Percentiles rank a stretch among this genome's conserved stretches.
phyloP scores from a whole-genome alignment of 2,888 invertebrate species.

The Malacosoma neustria region DNA sequence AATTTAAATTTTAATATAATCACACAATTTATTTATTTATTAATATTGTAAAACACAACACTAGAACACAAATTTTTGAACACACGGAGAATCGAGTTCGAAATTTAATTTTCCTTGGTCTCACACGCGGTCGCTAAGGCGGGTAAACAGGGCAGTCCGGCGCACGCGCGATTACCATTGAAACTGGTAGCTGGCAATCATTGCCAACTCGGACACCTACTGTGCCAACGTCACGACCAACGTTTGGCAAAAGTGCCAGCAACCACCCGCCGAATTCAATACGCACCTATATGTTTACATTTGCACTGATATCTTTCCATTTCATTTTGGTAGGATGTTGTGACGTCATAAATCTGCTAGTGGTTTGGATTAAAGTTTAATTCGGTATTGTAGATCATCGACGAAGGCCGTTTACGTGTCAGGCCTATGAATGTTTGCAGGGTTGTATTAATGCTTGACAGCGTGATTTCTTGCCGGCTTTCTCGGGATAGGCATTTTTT shows the following conservation, averaged over 20 bases:
- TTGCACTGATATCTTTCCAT: constrained; percentile 2
- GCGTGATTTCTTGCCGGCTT: no score
- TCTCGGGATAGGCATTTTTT: no score
- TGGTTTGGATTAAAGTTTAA: constrained; percentile 17
- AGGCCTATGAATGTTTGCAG: no score
- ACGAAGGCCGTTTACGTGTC: background rate
- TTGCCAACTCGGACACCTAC: constrained; percentile 22
- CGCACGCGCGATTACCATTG: constrained; percentile 56
- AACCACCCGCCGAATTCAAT: constrained; percentile 24
- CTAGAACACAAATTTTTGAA: constrained; percentile 12
- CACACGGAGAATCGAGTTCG: constrained; percentile 20
- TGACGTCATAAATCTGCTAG: constrained; percentile 24
- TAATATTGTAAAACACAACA: constrained; percentile 4
- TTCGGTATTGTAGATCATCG: background rate
- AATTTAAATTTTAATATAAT: constrained; percentile 16
- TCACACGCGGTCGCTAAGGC: constrained; percentile 49
- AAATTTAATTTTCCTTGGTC: constrained; percentile 34
- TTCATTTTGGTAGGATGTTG: constrained; percentile 21
- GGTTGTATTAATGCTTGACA: no score
- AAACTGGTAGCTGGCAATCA: constrained; percentile 37
- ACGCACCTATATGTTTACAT: constrained; percentile 30
- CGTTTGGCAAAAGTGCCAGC: constrained; percentile 35
- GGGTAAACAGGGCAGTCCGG: constrained; percentile 47
- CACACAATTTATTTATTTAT: constrained; percentile 12
- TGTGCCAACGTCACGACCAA: constrained; percentile 26